These are phyloP conservation scores for Scelioninae gen. 1 DNA, from an alignment of 2,888 invertebrate species.

Conservation along the genomic window DNA sequence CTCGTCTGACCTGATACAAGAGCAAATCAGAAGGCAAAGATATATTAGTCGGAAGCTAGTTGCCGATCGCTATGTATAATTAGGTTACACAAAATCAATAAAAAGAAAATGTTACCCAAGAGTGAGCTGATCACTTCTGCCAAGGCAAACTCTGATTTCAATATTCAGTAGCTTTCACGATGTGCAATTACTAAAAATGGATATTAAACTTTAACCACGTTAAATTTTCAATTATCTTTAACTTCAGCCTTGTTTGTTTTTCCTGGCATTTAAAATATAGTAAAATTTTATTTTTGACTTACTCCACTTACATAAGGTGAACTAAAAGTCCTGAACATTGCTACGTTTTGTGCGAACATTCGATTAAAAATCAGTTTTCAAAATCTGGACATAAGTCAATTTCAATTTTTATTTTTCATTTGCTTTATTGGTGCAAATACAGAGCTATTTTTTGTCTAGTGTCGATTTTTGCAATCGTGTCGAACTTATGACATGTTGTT, in stretches of 20 bases:
- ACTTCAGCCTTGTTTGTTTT: not conserved
- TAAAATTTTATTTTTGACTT: not conserved
- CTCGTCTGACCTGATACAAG: conserved; percentile 23
- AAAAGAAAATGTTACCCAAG: not conserved
- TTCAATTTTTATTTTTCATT: too few species aligned
- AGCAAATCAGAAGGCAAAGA: conserved; percentile 30
- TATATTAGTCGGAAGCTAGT: not conserved
- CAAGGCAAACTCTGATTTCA: conserved; percentile 5
- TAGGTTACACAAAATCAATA: conserved; percentile 22
- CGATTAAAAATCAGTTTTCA: too few species aligned
- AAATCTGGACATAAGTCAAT: too few species aligned
- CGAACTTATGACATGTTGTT: conserved; percentile 13
- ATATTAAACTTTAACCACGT: conserved; percentile 12
- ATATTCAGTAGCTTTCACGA: conserved; percentile 1
- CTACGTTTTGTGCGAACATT: too few species aligned
- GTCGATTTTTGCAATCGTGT: not conserved
- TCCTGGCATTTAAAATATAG: not conserved
- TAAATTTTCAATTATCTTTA: conserved; percentile 5
- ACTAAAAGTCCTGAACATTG: too few species aligned
- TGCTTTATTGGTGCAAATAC: too few species aligned
- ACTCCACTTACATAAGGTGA: not conserved
- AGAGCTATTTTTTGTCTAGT: too few species aligned
- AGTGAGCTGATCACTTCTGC: conserved; percentile 4
- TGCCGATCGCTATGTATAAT: not conserved
- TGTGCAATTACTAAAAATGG: conserved; percentile 19